These are phyloP conservation scores for Balanococcus diminutus DNA, from an alignment of 2,888 invertebrate genomes.

Conservation along the genomic window DNA sequence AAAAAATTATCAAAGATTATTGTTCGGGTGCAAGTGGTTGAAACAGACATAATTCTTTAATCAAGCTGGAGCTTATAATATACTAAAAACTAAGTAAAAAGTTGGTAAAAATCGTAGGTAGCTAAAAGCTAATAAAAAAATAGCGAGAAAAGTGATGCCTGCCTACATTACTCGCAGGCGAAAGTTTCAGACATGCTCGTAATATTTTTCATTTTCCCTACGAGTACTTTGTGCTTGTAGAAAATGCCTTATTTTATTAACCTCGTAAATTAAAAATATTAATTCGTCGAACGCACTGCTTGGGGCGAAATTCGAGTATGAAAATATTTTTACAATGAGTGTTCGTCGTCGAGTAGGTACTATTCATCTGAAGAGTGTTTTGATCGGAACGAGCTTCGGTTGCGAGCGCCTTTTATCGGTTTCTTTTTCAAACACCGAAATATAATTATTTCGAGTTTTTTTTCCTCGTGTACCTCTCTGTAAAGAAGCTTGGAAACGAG, in stretches of 20 bases:
- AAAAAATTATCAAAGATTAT: too few species aligned
- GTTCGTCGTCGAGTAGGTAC: neutral
- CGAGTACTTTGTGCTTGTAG: too few species aligned
- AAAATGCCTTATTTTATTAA: neutral
- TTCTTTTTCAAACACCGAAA: neutral
- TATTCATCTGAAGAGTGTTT: neutral
- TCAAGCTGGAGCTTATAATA: too few species aligned
- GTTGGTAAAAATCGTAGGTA: too few species aligned
- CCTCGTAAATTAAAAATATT: constrained; percentile 1
- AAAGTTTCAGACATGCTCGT: too few species aligned
- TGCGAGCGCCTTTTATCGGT: constrained; percentile 1
- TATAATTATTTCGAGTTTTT: neutral
- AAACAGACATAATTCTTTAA: too few species aligned
- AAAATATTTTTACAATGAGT: neutral
- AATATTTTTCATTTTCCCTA: too few species aligned
- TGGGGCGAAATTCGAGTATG: neutral
- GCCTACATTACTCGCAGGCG: too few species aligned
- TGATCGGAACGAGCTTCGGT: neutral
- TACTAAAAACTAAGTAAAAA: too few species aligned
- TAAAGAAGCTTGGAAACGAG: neutral
- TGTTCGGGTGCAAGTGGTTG: too few species aligned
- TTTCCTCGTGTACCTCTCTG: neutral
- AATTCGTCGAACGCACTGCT: neutral
- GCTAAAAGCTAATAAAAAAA: too few species aligned
- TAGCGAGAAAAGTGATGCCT: too few species aligned